These are phyloP conservation scores for Habrosyne pyritoides DNA, from an alignment of 2,888 invertebrate species.

Conservation along the genomic window DNA sequence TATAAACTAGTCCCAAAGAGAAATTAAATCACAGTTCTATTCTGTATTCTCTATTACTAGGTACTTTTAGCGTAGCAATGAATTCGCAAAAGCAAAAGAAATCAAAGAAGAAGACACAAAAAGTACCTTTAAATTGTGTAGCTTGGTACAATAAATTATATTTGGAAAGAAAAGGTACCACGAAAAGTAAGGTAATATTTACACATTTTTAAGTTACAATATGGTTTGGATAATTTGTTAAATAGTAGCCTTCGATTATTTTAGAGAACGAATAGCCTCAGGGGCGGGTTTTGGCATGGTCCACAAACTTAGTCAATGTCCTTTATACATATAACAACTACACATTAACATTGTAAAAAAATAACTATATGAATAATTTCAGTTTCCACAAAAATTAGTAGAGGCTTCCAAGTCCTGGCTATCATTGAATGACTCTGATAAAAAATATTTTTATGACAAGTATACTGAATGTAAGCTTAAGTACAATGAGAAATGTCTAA, in stretches of 20 bases:
- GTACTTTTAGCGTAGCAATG: no score
- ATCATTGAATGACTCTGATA: constrained; percentile 55
- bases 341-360: no score
- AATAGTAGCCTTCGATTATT: no score
- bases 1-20: no score
- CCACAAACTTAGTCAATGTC: no score
- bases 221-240: constrained; percentile 6
- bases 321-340: no score
- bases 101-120: constrained; percentile 16
- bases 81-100: neutral
- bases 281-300: no score
- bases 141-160: constrained; percentile 56
- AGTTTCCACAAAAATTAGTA: constrained; percentile 37
- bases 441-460: constrained; percentile 46
- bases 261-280: no score
- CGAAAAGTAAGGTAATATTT: constrained; percentile 37
- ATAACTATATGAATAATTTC: no score
- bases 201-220: no score
- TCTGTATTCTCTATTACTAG: no score
- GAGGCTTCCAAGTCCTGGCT: constrained; percentile 66
- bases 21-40: no score
- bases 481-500: constrained; percentile 39
- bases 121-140: constrained; percentile 43
- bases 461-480: constrained; percentile 43
- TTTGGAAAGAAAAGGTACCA: constrained; percentile 45